These are phyloP conservation scores for Sebastes vulpes DNA, from an alignment of 2,797 vertebrate species.

Conservation along the genomic window DNA sequence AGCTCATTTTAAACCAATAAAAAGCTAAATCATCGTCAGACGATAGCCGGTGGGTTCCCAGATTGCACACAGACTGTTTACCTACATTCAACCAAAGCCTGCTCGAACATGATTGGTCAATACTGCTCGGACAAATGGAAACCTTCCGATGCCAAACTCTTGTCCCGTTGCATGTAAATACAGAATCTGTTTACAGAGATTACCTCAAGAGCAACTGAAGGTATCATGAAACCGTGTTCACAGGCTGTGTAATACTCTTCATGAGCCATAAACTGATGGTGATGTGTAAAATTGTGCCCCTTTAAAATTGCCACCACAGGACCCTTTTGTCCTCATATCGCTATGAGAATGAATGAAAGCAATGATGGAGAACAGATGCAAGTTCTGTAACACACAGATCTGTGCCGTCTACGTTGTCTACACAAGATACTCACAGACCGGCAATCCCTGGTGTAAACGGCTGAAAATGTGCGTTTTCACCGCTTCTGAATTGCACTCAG, in stretches of 20 bases:
- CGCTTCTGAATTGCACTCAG: slow-evolving; percentile 9
- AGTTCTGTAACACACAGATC: background rate
- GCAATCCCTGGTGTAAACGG: background rate
- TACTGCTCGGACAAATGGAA: no score
- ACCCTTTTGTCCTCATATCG: background rate
- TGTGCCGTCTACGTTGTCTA: background rate
- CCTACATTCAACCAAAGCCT: background rate
- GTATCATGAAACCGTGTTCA: background rate
- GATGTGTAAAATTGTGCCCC: slow-evolving; percentile 3
- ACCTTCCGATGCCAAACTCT: background rate
- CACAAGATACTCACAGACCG: background rate
- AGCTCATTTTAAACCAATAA: no score
- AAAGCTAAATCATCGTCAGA: no score
- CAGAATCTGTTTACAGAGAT: background rate
- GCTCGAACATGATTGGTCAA: accelerated
- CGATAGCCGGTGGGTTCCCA: no score
- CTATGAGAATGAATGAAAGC: slow-evolving; percentile 1
- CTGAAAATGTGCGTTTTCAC: slow-evolving; percentile 37
- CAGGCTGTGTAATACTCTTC: background rate
- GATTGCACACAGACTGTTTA: background rate
- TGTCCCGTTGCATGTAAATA: background rate
- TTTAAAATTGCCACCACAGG: background rate
- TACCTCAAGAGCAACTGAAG: background rate
- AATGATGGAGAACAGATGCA: slow-evolving; percentile 17
- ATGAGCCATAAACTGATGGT: background rate